Conservation (phyloP, 2,113 vertebrate genomes). For the Girardinichthys multiradiatus region DNA sequence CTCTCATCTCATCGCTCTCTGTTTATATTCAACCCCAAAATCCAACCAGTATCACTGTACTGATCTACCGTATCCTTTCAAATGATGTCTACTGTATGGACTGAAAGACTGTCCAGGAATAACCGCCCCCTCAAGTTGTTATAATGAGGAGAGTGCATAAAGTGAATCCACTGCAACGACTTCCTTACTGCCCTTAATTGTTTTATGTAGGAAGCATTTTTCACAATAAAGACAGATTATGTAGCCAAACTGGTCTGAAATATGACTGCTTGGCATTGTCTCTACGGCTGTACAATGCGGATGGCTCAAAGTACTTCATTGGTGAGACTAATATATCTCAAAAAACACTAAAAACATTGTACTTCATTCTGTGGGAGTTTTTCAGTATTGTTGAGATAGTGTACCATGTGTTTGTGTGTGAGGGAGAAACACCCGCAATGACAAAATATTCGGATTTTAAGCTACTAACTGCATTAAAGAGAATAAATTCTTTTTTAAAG, state of each 20-base stretch:
- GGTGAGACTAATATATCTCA: not conserved
- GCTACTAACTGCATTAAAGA: too few species aligned
- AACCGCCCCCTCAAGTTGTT: slow-evolving; percentile 18
- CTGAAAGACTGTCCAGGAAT: slow-evolving; percentile 3
- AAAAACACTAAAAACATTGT: not conserved
- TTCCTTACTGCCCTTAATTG: slow-evolving; percentile 16
- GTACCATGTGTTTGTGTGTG: not conserved
- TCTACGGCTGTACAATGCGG: not conserved
- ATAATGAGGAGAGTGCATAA: slow-evolving; percentile 40
- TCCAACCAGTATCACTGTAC: slow-evolving; percentile 36
- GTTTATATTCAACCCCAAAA: slow-evolving; percentile 18
- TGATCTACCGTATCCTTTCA: slow-evolving; percentile 42
- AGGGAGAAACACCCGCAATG: too few species aligned
- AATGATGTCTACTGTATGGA: slow-evolving; percentile 31
- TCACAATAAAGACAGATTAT: slow-evolving; percentile 19
- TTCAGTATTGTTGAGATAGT: not conserved
- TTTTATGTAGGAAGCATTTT: slow-evolving; percentile 32
- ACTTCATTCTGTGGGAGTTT: slow-evolving; percentile 10
- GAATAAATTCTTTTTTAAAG: too few species aligned
- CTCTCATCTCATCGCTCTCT: slow-evolving; percentile 50
- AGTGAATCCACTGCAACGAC: slow-evolving; percentile 23
- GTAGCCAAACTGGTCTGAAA: slow-evolving; percentile 27
- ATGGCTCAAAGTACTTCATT: not conserved
- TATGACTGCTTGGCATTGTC: slow-evolving; percentile 8
- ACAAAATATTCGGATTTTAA: too few species aligned